phyloP scores from a whole-genome alignment of 2,888 invertebrate genomes.

The Trachelus stipa region DNA sequence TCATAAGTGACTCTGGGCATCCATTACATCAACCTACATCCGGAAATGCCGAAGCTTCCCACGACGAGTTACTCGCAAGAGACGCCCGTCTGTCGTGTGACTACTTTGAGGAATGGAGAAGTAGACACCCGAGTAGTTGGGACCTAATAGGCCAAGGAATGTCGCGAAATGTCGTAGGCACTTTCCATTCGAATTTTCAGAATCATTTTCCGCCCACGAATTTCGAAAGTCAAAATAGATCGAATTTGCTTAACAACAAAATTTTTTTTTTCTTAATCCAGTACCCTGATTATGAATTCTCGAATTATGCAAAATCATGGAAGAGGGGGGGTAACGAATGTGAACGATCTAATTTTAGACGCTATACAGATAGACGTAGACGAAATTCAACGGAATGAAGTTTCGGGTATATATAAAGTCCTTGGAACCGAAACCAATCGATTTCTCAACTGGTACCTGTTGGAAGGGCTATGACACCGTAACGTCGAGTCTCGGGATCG shows the following conservation, averaged over 20 bases:
- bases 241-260: neutral
- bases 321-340: neutral
- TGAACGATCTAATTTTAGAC: neutral
- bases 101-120: conserved; percentile 8
- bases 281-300: neutral
- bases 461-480: neutral
- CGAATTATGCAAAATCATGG: neutral
- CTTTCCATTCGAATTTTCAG: neutral
- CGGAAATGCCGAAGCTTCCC: conserved; percentile 51
- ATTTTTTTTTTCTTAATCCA: neutral
- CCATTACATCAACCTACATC: conserved; percentile 51
- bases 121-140: neutral
- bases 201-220: neutral
- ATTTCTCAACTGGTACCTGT: neutral
- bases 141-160: neutral
- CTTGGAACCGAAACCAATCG: neutral
- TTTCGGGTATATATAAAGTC: neutral
- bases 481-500: neutral
- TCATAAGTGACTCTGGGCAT: conserved; percentile 45
- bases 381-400: neutral
- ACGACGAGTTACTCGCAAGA: conserved; percentile 27
- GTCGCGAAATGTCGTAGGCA: neutral
- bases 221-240: neutral
- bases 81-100: conserved; percentile 10
- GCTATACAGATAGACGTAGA: neutral